Conservation (phyloP, 2,797 vertebrate genomes). For the Hapalemur alaotrensis region DNA sequence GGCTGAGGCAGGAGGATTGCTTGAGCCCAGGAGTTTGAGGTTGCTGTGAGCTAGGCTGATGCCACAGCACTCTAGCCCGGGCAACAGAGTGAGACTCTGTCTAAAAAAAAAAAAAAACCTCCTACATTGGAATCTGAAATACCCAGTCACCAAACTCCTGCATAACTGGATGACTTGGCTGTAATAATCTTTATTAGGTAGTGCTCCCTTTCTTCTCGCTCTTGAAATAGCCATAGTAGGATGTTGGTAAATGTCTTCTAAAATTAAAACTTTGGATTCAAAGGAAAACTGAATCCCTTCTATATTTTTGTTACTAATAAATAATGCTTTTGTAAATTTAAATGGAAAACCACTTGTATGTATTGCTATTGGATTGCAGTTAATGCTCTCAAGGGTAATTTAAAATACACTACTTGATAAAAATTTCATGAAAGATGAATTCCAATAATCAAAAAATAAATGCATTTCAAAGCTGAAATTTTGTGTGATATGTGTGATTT, state of each 20-base stretch:
- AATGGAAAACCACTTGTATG: constrained; percentile 54
- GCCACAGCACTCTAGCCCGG: too few relatives aligned
- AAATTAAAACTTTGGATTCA: constrained; percentile 36
- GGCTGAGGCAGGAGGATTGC: too few relatives aligned
- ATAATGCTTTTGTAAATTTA: constrained; percentile 39
- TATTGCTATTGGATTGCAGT: constrained; percentile 2
- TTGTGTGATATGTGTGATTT: neutral
- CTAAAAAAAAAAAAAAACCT: too few relatives aligned
- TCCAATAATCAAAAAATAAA: constrained; percentile 67
- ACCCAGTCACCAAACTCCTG: neutral
- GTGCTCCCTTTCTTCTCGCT: neutral
- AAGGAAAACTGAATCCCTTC: neutral
- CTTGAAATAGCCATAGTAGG: neutral
- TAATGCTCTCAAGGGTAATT: constrained; percentile 36
- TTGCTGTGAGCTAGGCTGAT: too few relatives aligned
- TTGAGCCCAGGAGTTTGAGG: too few relatives aligned
- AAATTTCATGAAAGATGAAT: constrained; percentile 47
- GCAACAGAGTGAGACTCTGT: too few relatives aligned
- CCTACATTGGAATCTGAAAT: neutral
- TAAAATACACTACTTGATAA: constrained; percentile 59
- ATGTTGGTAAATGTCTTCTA: constrained; percentile 22
- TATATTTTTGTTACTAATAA: constrained; percentile 58
- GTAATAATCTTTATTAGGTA: neutral
- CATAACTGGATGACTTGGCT: neutral
- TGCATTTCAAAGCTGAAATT: constrained; percentile 61